Conservation (phyloP, 2,113 vertebrate species). For the Eupsittula cactorum region DNA sequence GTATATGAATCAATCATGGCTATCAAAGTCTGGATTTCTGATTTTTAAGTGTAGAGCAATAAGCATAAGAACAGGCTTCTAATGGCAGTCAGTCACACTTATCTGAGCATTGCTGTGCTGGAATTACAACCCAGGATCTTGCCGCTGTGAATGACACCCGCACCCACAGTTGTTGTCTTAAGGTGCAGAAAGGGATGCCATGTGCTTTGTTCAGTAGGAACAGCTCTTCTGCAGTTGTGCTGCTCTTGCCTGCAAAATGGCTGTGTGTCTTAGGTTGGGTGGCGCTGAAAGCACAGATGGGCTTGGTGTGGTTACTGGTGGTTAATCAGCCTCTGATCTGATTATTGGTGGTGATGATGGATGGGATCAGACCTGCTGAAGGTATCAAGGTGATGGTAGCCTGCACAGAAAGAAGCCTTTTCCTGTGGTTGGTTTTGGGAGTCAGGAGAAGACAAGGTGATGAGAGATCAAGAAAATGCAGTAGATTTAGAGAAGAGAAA, state of each 20-base stretch:
- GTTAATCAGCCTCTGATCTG: not conserved
- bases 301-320: not conserved
- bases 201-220: not conserved
- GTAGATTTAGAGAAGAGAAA: not conserved
- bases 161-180: not conserved
- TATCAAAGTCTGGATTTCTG: not conserved
- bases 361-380: not conserved
- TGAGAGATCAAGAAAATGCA: not conserved
- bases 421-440: not conserved
- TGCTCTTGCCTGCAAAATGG: not conserved
- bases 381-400: not conserved
- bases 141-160: not conserved
- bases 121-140: not conserved
- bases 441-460: not conserved
- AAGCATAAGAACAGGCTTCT: not conserved
- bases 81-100: not conserved
- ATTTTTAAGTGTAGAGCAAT: not conserved
- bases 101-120: not conserved
- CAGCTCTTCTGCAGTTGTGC: not conserved
- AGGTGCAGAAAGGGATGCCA: not conserved
- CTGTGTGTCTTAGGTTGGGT: not conserved
- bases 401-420: not conserved
- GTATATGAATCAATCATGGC: not conserved
- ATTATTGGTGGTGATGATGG: not conserved
- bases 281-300: not conserved